Conservation (phyloP, 2,888 invertebrate species). For the Mystacides longicornis region DNA sequence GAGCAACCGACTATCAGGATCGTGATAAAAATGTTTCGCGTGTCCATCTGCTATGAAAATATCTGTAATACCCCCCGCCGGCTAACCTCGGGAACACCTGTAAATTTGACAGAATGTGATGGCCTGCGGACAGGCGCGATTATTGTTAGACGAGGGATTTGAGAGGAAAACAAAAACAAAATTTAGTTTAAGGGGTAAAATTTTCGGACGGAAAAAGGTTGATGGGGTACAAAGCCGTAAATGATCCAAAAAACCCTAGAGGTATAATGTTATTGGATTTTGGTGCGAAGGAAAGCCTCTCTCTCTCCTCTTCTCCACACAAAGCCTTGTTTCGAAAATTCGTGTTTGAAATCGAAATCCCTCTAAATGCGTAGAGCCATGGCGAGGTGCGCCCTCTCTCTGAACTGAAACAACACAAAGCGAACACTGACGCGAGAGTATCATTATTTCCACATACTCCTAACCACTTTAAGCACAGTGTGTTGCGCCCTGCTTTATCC, state of each 20-base stretch:
- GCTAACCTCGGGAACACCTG: not conserved
- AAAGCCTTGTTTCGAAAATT: constrained; percentile 3
- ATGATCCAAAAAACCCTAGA: constrained; percentile 24
- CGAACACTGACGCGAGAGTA: too few species aligned
- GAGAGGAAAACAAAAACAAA: constrained; percentile 15
- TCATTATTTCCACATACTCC: too few species aligned
- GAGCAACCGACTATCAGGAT: too few species aligned
- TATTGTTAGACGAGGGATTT: constrained; percentile 16
- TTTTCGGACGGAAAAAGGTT: constrained; percentile 14
- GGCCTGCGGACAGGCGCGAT: constrained; percentile 12
- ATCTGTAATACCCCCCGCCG: not conserved
- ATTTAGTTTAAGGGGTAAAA: constrained; percentile 15
- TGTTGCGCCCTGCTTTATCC: too few species aligned
- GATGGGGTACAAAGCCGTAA: constrained; percentile 23
- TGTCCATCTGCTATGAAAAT: not conserved
- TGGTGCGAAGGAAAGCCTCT: constrained; percentile 15
- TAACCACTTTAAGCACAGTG: too few species aligned
- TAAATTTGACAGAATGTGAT: not conserved
- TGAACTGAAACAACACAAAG: too few species aligned
- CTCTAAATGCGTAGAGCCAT: not conserved
- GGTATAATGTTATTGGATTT: constrained; percentile 26
- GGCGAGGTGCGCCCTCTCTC: not conserved
- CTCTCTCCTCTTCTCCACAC: constrained; percentile 6
- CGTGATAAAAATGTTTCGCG: not conserved
- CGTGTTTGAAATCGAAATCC: constrained; percentile 5